phyloP scores from a whole-genome alignment of 92 coral and sea anemone species.

The Epizoanthus scotinus region DNA sequence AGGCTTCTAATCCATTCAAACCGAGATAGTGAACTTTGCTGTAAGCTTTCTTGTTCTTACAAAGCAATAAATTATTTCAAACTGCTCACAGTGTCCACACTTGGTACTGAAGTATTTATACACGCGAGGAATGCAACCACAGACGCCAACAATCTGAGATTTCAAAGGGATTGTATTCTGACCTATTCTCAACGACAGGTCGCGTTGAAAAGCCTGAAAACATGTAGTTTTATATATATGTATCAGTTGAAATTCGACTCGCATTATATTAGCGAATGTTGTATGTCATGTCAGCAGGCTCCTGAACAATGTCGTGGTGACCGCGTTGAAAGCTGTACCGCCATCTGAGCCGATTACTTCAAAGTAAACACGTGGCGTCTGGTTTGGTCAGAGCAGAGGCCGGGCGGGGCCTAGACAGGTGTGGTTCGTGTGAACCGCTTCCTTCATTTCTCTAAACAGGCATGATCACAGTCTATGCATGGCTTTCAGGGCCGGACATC shows the following conservation, averaged over 20 bases:
- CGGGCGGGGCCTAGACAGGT: too few species aligned
- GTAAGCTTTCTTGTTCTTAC: neutral
- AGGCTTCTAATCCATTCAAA: neutral
- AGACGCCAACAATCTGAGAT: constrained; percentile 25
- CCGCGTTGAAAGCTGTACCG: constrained; percentile 15
- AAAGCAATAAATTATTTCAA: neutral
- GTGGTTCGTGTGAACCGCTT: too few species aligned
- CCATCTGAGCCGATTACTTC: constrained; percentile 13
- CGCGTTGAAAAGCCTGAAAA: constrained; percentile 21
- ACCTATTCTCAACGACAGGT: constrained; percentile 33
- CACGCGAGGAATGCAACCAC: neutral
- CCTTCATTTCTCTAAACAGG: too few species aligned
- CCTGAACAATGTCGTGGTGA: neutral
- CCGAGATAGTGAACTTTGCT: neutral
- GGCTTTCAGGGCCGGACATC: too few species aligned
- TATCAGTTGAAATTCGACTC: constrained; percentile 28
- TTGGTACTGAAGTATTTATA: neutral
- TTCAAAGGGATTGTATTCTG: constrained; percentile 33
- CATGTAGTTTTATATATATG: neutral
- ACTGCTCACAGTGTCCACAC: neutral
- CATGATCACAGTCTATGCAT: too few species aligned
- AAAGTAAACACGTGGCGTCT: constrained; percentile 11
- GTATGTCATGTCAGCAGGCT: constrained; percentile 6
- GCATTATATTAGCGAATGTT: neutral
- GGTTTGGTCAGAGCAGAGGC: too few species aligned